Conservation (phyloP, 2,888 invertebrate species). For the Volucella inflata region DNA sequence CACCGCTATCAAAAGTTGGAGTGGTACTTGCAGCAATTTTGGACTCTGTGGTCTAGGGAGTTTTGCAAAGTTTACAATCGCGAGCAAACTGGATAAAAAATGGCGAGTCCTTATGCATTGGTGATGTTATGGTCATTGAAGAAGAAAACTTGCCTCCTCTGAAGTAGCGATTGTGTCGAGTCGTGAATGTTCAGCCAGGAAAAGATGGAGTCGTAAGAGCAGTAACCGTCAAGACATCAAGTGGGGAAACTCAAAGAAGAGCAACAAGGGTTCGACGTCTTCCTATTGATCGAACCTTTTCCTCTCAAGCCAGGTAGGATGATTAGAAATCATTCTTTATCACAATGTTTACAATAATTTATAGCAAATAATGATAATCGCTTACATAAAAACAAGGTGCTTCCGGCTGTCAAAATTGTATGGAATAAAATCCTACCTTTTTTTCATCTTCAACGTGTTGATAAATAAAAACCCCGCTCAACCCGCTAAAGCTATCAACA, state of each 20-base stretch:
- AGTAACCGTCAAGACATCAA: constrained; percentile 36
- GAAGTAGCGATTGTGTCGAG: constrained; percentile 36
- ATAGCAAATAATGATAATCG: no score
- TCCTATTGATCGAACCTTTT: constrained; percentile 34
- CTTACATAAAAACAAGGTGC: no score
- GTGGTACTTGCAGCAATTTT: constrained; percentile 7
- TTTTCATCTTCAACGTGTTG: no score
- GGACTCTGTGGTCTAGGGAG: constrained; percentile 2
- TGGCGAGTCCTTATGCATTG: constrained; percentile 22
- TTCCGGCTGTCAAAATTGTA: no score
- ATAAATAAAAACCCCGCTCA: no score
- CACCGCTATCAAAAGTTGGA: constrained; percentile 4
- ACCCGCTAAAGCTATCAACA: no score
- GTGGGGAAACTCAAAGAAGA: constrained; percentile 38
- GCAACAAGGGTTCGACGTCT: constrained; percentile 32
- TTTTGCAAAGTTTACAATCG: constrained; percentile 7
- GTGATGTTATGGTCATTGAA: constrained; percentile 29
- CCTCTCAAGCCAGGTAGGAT: constrained; percentile 43
- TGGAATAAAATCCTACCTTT: no score
- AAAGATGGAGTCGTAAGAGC: constrained; percentile 36
- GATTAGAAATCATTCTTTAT: no score
- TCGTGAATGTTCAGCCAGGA: constrained; percentile 11
- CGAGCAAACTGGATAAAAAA: neutral
- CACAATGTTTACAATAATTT: no score
- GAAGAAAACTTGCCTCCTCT: constrained; percentile 39